Conservation (phyloP, 2,113 vertebrate species). For the Barnardius zonarius region DNA sequence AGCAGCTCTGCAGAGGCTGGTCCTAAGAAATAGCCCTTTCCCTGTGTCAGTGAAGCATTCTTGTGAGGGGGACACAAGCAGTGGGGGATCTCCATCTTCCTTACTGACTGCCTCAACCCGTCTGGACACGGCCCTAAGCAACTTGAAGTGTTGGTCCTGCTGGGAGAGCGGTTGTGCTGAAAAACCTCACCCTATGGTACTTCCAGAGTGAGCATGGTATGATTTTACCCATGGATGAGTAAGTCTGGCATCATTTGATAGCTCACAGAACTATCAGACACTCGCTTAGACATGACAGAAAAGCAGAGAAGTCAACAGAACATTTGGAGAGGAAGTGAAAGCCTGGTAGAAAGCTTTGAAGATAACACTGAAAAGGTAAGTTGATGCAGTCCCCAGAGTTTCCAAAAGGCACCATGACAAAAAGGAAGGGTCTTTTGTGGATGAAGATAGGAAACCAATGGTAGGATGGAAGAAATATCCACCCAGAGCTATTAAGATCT, state of each 20-base stretch:
- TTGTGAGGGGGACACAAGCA: too few species aligned
- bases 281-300: background rate
- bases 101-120: background rate
- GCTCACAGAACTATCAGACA: background rate
- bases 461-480: background rate
- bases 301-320: background rate
- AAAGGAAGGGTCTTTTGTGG: background rate
- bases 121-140: background rate
- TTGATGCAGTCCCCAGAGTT: background rate
- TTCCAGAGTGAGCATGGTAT: background rate
- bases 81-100: background rate
- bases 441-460: background rate
- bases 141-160: background rate
- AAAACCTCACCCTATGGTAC: background rate
- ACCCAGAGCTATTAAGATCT: background rate
- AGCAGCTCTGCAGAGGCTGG: background rate
- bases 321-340: background rate
- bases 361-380: background rate
- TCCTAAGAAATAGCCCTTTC: background rate
- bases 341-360: background rate
- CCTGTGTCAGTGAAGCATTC: background rate
- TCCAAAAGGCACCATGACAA: background rate
- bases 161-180: fast-evolving
- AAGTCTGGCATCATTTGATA: background rate
- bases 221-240: background rate